Evolutionary conservation across 2,113 vertebrate genomes (phyloP), one percentile per base, ranked within the genome.

Genomic region (Gallinago media): DNA sequence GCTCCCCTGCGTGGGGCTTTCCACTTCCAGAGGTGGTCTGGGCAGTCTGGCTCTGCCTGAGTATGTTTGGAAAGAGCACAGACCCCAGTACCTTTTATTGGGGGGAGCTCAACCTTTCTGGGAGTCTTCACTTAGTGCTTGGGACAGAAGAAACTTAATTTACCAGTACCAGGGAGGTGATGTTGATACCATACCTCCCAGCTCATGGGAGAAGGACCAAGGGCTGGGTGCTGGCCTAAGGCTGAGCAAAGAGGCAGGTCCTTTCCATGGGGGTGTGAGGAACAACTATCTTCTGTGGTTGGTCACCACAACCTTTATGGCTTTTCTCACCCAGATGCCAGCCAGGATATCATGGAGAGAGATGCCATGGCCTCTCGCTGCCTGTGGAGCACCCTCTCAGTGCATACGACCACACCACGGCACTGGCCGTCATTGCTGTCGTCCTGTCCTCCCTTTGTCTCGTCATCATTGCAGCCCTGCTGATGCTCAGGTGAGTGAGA

Each of bases 361-460:
- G 99, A 76, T 99, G 99, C 83, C 98, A 99, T 3, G 98, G 98
- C 12, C 98, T 99, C 96, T 97, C 89, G 3, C 97, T 99, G 88
- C 98, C 99, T 0, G 97, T 99, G 63, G 98, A 98, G 91, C 98
- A 98, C 25, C 97, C 88, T 2, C 97, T 97, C n/a, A 98, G 98
- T 9, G 90, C 97, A 0, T 99, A 99, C 74, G 99, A 98, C 98
- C 98, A 99, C 68, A 99, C 99, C 44, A 99, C 99, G 0, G 98
- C 99, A 4, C 98, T 99, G 95, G 99, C 99, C 0, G 99, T 99
- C 3, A 98, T 99, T 25, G 99, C 99, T 0, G 99, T 99, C 9
- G 98, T 99, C 76, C 97, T 99, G 44, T 99, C 99, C 0, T 99
- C 99, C 2, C 95, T 99, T 36, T 99, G 99, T 96, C 99, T 99